Conservation (phyloP, 2,888 invertebrate genomes). For the Caenorhabditis drosophilae region DNA sequence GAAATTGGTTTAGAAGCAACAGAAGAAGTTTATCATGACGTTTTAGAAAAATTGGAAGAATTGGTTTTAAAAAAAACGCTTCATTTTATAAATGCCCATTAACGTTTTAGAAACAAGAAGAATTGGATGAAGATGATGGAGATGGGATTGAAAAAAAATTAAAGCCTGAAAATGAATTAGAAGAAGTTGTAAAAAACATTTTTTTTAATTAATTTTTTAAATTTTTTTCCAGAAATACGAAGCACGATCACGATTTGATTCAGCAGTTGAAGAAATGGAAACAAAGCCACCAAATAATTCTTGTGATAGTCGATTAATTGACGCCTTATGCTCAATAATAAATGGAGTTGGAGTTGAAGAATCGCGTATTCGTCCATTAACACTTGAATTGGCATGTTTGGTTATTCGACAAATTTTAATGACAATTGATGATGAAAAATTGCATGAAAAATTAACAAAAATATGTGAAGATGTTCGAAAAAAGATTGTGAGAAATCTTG, state of each 20-base stretch:
- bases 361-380: conserved; percentile 87
- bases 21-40: conserved; percentile 35
- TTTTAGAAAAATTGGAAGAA: conserved; percentile 9
- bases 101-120: conserved; percentile 14
- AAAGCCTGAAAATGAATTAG: no score
- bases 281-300: not conserved
- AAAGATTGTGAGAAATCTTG: conserved; percentile 69
- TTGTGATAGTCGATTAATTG: conserved; percentile 42
- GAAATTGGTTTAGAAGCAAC: conserved; percentile 33
- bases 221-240: no score
- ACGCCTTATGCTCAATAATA: conserved; percentile 42
- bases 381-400: conserved; percentile 85
- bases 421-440: conserved; percentile 70
- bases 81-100: not conserved
- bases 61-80: not conserved
- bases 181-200: no score
- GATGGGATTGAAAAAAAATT: not conserved
- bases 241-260: conserved; percentile 25
- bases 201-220: no score
- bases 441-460: conserved; percentile 31
- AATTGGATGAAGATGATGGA: conserved; percentile 23
- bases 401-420: conserved; percentile 78
- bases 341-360: conserved; percentile 71
- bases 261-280: conserved; percentile 20
- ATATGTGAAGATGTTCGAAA: conserved; percentile 72